phyloP scores from a whole-genome alignment of 2,797 vertebrate genomes.

The Triplophysa bombifrons region DNA sequence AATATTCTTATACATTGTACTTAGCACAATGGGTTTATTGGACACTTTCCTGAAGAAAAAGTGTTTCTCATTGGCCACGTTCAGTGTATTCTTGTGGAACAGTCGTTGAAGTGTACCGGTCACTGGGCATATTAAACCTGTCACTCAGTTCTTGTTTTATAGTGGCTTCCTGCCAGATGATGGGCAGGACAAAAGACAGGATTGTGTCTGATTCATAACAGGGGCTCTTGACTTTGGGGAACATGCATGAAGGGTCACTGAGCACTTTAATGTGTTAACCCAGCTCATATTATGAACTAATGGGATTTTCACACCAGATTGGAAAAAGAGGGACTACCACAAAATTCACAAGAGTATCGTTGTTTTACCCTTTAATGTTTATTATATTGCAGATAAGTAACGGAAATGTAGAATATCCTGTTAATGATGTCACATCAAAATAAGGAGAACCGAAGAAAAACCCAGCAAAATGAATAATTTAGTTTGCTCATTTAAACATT shows the following conservation, averaged over 20 bases:
- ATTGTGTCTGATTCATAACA: conserved; percentile 50
- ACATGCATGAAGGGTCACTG: conserved; percentile 23
- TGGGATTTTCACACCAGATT: conserved; percentile 16
- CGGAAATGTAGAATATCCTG: too few relatives aligned
- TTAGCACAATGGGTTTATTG: neutral
- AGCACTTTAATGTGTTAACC: conserved; percentile 32
- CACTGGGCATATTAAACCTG: conserved; percentile 54
- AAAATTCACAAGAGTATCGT: neutral
- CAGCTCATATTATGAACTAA: conserved; percentile 34
- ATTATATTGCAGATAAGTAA: neutral
- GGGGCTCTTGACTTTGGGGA: neutral
- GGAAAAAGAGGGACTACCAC: conserved; percentile 1
- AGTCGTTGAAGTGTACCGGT: neutral
- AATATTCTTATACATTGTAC: neutral
- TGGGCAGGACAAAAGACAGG: conserved; percentile 50
- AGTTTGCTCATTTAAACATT: too few relatives aligned
- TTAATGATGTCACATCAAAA: too few relatives aligned
- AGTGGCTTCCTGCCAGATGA: conserved; percentile 41
- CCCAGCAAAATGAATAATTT: too few relatives aligned
- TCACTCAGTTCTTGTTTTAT: conserved; percentile 45
- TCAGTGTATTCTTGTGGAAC: conserved; percentile 16
- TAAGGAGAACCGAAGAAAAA: too few relatives aligned
- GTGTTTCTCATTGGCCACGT: neutral
- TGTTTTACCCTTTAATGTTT: neutral
- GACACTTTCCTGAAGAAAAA: neutral